A percentile compares a stretch with the other conserved stretches of the same genome.
phyloP scores from a whole-genome alignment of 2,888 invertebrate genomes.

The Lepidonotus clava region DNA sequence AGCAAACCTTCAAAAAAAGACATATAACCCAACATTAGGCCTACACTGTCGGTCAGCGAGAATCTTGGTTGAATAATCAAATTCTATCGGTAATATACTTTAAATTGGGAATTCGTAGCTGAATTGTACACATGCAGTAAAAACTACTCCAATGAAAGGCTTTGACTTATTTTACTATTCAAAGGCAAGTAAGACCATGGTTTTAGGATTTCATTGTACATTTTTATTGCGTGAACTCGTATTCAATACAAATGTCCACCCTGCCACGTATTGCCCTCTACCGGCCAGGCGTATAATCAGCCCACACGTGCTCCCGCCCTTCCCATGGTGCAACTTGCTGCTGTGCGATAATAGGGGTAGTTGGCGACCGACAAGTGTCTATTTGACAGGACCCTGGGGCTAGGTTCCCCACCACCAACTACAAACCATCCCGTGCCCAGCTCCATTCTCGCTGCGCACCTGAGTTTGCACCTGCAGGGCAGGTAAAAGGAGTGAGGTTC shows the following conservation, averaged over 20 bases:
- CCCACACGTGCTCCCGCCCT: conserved; percentile 26
- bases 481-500: not conserved
- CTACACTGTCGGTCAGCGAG: too few relatives aligned
- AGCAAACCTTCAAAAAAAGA: too few relatives aligned
- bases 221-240: not conserved
- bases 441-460: not conserved
- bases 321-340: not conserved
- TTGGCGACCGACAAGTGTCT: conserved; percentile 35
- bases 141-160: too few relatives aligned
- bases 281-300: conserved; percentile 35
- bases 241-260: too few relatives aligned
- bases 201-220: not conserved
- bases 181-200: too few relatives aligned
- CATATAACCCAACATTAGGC: too few relatives aligned
- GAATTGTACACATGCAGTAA: too few relatives aligned
- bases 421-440: not conserved
- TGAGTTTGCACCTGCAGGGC: conserved; percentile 24
- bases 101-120: too few relatives aligned
- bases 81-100: too few relatives aligned
- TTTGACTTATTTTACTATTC: too few relatives aligned
- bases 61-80: too few relatives aligned
- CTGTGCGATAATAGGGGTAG: conserved; percentile 14
- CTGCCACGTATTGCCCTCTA: too few relatives aligned
- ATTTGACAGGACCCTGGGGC: not conserved
- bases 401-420: not conserved